Percentiles rank a stretch among this genome's conserved stretches.
Conservation (phyloP, 1,140 invertebrate species). For the Paramacrobiotus metropolitanus region DNA sequence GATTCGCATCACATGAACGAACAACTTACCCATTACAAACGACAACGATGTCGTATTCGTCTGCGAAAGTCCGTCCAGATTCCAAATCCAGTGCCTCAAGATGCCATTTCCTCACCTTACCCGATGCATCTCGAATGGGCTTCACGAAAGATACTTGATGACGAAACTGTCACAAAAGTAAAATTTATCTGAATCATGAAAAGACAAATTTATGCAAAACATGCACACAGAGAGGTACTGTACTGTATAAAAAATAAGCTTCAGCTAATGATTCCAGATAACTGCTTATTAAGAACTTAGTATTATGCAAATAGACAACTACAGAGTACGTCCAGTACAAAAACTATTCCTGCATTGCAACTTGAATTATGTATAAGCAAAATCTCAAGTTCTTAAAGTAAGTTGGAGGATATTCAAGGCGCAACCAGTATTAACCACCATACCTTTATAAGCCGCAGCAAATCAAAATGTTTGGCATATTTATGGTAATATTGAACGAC, state of each 20-base stretch:
- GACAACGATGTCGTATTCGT: constrained; percentile 18
- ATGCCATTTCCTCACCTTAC: constrained; percentile 5
- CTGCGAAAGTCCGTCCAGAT: neutral
- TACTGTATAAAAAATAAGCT: no score
- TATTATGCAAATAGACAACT: no score
- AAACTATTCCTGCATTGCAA: neutral
- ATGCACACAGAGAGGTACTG: no score
- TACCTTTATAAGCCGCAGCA: constrained; percentile 19
- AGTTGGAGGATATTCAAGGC: no score
- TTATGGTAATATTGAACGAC: constrained; percentile 19
- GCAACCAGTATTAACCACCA: no score
- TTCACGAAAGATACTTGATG: neutral
- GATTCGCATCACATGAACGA: neutral
- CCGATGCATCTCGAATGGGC: constrained; percentile 8
- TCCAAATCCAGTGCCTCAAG: constrained; percentile 7
- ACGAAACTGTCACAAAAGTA: constrained; percentile 2
- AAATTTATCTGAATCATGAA: no score
- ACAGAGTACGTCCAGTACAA: neutral
- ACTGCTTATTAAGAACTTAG: no score
- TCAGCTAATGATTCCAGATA: no score
- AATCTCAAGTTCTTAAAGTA: neutral
- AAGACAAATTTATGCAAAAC: no score
- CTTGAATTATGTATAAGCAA: neutral
- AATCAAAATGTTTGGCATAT: constrained; percentile 17
- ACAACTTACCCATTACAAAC: constrained; percentile 21